Conservation (phyloP, 2,888 invertebrate species). For the Phaonia tiefii region DNA sequence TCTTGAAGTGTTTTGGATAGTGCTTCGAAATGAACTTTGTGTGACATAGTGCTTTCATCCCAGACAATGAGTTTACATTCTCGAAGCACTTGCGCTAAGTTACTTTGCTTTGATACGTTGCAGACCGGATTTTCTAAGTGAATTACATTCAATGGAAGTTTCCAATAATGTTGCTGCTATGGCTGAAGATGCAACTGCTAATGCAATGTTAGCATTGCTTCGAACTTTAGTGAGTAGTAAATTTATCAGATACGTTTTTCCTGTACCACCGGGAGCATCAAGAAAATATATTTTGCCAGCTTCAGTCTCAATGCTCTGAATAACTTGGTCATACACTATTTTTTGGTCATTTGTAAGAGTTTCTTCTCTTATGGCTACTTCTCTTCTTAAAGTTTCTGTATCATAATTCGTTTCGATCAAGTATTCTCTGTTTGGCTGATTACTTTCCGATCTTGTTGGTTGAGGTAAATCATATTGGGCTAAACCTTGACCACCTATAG, state of each 20-base stretch:
- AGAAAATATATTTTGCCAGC: slow-evolving; percentile 35
- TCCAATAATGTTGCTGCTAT: no score
- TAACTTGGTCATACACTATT: slow-evolving; percentile 24
- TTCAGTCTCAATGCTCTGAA: not conserved
- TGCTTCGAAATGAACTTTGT: no score
- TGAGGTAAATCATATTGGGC: slow-evolving; percentile 12
- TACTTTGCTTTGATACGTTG: no score
- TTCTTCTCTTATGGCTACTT: not conserved
- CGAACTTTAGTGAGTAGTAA: slow-evolving; percentile 8
- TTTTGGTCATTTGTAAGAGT: slow-evolving; percentile 42
- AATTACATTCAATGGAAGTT: no score
- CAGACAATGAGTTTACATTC: no score
- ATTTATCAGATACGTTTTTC: slow-evolving; percentile 30
- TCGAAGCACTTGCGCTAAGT: no score
- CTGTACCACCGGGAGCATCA: slow-evolving; percentile 40
- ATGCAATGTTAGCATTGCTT: no score
- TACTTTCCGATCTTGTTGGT: not conserved
- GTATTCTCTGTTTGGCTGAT: not conserved
- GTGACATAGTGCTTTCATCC: no score
- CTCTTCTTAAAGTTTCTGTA: not conserved
- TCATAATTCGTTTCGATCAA: slow-evolving; percentile 1
- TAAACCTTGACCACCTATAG: slow-evolving; percentile 12
- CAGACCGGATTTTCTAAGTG: no score
- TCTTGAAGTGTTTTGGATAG: no score
- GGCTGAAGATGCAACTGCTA: no score